phyloP scores from a whole-genome alignment of 2,113 vertebrate genomes.

The Prunella fulvescens region DNA sequence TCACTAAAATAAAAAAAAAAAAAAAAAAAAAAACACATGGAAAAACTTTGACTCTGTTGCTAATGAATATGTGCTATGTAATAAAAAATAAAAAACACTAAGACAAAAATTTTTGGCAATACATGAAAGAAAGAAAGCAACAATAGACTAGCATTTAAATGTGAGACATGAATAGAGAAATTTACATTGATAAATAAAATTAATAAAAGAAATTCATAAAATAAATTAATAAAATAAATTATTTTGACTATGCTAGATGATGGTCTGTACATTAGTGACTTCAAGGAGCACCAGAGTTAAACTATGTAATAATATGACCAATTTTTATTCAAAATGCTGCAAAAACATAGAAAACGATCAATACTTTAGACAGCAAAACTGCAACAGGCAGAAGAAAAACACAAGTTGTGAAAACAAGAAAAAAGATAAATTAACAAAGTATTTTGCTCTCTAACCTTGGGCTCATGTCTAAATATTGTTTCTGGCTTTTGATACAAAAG shows the following conservation, averaged over 20 bases:
- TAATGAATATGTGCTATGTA: neutral
- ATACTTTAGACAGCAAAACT: neutral
- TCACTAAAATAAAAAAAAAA: neutral
- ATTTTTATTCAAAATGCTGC: neutral
- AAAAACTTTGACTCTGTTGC: neutral
- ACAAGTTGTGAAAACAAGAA: neutral
- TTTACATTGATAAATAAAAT: neutral
- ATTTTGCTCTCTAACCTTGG: neutral
- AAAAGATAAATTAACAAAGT: neutral
- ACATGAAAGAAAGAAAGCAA: neutral
- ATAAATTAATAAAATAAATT: neutral
- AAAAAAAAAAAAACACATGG: fast-evolving
- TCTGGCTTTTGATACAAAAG: neutral
- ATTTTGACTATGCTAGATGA: neutral
- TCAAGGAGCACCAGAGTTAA: neutral
- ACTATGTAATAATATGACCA: neutral
- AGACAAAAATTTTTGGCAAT: neutral
- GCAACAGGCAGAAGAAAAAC: neutral
- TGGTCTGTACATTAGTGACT: neutral
- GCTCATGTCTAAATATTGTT: neutral
- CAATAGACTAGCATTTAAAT: neutral
- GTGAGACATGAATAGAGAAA: neutral
- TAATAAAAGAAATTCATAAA: no score
- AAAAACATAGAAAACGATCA: neutral
- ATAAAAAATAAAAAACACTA: no score